Conservation (phyloP, 1,140 invertebrate species). For the Oscheius sp. region DNA sequence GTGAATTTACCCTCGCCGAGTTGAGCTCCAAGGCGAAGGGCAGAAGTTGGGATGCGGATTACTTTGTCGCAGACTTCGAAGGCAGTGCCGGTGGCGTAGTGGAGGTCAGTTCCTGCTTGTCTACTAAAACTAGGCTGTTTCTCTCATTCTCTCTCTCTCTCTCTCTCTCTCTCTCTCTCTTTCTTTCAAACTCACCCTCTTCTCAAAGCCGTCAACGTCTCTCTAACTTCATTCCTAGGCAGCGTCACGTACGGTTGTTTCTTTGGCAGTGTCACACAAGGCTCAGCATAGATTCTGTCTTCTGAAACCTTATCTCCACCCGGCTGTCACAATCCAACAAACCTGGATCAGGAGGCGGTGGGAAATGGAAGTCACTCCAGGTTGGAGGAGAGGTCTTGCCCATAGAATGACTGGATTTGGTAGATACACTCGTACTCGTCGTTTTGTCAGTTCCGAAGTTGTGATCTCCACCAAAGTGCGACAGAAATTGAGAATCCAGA, state of each 20-base stretch:
- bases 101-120: background rate
- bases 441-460: constrained; percentile 18
- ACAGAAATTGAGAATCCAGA: constrained; percentile 4
- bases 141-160: too few species aligned
- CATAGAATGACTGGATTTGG: constrained; percentile 27
- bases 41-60: too few species aligned
- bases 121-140: background rate
- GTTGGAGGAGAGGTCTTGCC: constrained; percentile 22
- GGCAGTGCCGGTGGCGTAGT: background rate
- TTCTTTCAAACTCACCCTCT: too few species aligned
- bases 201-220: too few species aligned
- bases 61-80: background rate
- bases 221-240: too few species aligned
- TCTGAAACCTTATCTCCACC: constrained; percentile 14
- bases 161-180: too few species aligned
- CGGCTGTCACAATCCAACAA: background rate
- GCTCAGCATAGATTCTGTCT: constrained; percentile 27
- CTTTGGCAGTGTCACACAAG: background rate
- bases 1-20: constrained; percentile 42
- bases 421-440: constrained; percentile 29
- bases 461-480: too few species aligned
- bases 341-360: constrained; percentile 25
- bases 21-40: constrained; percentile 4
- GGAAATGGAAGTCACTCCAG: constrained; percentile 35
- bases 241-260: too few species aligned